A percentile compares a stretch with the other conserved stretches of the same genome.
These are phyloP conservation scores for Elegia similella DNA, from an alignment of 2,888 invertebrate species.

Conservation along the genomic window DNA sequence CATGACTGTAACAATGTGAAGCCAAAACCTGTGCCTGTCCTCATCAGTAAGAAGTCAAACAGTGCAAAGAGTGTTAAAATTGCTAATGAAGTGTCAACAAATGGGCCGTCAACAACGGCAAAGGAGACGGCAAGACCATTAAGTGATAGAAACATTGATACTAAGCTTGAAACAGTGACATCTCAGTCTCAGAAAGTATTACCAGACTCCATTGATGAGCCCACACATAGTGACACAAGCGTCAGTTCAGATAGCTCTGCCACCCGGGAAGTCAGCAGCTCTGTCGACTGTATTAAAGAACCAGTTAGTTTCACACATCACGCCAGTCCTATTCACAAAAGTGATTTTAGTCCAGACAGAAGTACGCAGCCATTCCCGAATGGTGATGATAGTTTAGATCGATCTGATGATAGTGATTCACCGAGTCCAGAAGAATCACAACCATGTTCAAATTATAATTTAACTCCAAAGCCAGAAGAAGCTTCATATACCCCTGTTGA, in stretches of 20 bases:
- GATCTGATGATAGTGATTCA: slow-evolving; percentile 63
- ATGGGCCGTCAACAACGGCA: slow-evolving; percentile 49
- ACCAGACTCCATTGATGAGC: slow-evolving; percentile 44
- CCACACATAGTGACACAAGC: slow-evolving; percentile 54
- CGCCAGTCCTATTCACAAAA: slow-evolving; percentile 41
- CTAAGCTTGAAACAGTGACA: slow-evolving; percentile 47
- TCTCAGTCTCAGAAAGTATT: slow-evolving; percentile 42
- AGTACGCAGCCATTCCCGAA: slow-evolving; percentile 43
- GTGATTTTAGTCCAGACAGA: slow-evolving; percentile 35
- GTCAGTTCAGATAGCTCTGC: slow-evolving; percentile 49
- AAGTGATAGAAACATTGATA: slow-evolving; percentile 53
- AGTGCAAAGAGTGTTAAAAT: slow-evolving; percentile 54
- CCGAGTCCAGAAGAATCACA: slow-evolving; percentile 46
- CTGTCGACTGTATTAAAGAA: slow-evolving; percentile 54
- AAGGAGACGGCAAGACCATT: slow-evolving; percentile 47
- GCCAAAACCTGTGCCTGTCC: slow-evolving; percentile 75
- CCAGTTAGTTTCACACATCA: slow-evolving; percentile 38
- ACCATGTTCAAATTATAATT: slow-evolving; percentile 35
- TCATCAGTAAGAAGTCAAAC: slow-evolving; percentile 68
- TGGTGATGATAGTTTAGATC: slow-evolving; percentile 61
- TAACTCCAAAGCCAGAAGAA: slow-evolving; percentile 40
- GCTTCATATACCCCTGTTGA: slow-evolving; percentile 39
- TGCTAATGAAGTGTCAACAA: slow-evolving; percentile 48
- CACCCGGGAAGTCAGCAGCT: slow-evolving; percentile 49
- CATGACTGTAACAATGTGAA: slow-evolving; percentile 85